Percentiles rank a stretch among this genome's conserved stretches.
Evolutionary conservation across 1,140 invertebrate genomes (phyloP).

Genomic region (Leptestheria dahalacensis): DNA sequence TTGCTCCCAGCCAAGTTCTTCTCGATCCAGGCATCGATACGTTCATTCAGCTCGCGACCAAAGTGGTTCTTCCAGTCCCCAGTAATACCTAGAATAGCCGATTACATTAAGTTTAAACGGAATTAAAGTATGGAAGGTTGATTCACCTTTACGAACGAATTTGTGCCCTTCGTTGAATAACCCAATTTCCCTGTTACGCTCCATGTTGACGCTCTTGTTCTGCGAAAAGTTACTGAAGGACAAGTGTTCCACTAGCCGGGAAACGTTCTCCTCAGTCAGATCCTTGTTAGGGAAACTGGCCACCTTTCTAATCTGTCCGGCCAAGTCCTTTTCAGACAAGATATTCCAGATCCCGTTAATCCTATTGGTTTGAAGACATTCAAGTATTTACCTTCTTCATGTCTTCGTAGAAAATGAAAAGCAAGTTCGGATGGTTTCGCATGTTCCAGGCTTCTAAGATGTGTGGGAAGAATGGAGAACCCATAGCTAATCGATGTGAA

Average conservation of each 20-base stretch:
- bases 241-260: not conserved
- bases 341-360: not conserved
- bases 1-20: not conserved
- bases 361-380: not conserved
- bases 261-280: not conserved
- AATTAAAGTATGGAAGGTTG: not conserved
- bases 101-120: not conserved
- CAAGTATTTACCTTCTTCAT: slow-evolving; percentile 16
- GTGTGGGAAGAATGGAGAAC: slow-evolving; percentile 18
- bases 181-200: not conserved
- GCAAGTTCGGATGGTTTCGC: slow-evolving; percentile 20
- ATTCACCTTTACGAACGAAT: not conserved
- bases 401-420: slow-evolving; percentile 22
- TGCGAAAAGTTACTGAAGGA: not conserved
- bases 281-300: not conserved
- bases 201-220: not conserved
- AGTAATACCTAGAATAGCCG: not conserved
- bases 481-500: not conserved
- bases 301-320: not conserved
- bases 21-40: not conserved
- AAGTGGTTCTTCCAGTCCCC: slow-evolving; percentile 10
- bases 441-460: slow-evolving; percentile 17
- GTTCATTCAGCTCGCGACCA: not conserved
- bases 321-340: not conserved
- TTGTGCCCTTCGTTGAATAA: not conserved